A percentile compares a stretch with the other conserved stretches of the same genome.
phyloP scores from a whole-genome alignment of 2,797 vertebrate species.

The Tangara arthus region DNA sequence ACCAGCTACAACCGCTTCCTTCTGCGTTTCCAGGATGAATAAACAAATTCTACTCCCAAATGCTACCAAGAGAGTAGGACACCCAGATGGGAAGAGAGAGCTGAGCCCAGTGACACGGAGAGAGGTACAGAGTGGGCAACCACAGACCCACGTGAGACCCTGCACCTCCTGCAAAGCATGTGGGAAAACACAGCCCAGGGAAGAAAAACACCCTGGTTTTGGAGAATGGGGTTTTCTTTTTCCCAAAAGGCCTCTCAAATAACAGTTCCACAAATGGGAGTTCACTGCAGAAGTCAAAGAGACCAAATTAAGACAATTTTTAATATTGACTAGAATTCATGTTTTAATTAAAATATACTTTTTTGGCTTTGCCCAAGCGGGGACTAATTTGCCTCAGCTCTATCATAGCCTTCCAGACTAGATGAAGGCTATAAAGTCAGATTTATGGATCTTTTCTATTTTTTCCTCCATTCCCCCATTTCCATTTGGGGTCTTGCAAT shows the following conservation, averaged over 20 bases:
- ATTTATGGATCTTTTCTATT: background rate
- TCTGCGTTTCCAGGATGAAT: background rate
- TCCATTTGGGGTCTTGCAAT: background rate
- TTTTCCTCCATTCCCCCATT: background rate
- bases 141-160: background rate
- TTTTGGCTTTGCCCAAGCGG: background rate
- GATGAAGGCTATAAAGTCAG: background rate
- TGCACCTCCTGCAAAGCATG: rapidly evolving
- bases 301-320: background rate
- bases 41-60: background rate
- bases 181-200: background rate
- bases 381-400: background rate
- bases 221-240: background rate
- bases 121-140: background rate
- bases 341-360: background rate
- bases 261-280: background rate
- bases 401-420: background rate
- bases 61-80: background rate
- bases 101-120: background rate
- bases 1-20: background rate
- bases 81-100: background rate
- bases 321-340: background rate
- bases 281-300: background rate
- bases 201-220: background rate
- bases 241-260: background rate